Conservation (phyloP, 2,797 vertebrate species). For the Argya squamiceps region DNA sequence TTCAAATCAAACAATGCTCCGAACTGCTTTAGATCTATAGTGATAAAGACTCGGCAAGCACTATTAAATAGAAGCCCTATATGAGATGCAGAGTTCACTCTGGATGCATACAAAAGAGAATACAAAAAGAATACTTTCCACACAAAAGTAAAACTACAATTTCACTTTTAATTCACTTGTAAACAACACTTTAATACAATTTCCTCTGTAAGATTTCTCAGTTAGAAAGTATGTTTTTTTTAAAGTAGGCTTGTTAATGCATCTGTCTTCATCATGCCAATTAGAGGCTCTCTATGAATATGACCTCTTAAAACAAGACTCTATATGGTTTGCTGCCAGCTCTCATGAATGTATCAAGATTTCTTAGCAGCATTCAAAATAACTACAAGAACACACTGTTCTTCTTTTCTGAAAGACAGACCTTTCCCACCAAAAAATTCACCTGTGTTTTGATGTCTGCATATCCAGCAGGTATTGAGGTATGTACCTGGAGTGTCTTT, state of each 20-base stretch:
- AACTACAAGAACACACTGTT: slow-evolving; percentile 56
- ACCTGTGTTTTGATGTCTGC: not conserved
- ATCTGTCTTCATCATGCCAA: slow-evolving; percentile 68
- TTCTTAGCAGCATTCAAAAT: slow-evolving; percentile 62
- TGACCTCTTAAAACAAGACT: slow-evolving; percentile 66
- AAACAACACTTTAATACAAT: slow-evolving; percentile 85
- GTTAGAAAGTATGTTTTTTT: slow-evolving; percentile 73
- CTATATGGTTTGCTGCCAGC: slow-evolving; percentile 63
- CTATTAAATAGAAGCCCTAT: slow-evolving; percentile 87
- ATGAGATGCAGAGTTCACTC: slow-evolving; percentile 88
- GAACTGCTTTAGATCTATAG: slow-evolving; percentile 87
- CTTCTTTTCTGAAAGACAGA: slow-evolving; percentile 53
- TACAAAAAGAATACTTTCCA: slow-evolving; percentile 84
- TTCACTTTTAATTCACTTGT: slow-evolving; percentile 85
- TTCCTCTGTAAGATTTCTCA: slow-evolving; percentile 77
- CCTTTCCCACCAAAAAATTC: not conserved
- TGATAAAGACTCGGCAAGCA: slow-evolving; percentile 91
- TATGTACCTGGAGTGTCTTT: slow-evolving; percentile 50
- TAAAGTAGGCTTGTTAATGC: slow-evolving; percentile 70
- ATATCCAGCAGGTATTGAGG: slow-evolving; percentile 32
- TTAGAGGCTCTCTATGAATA: slow-evolving; percentile 70
- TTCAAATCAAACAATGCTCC: slow-evolving; percentile 94
- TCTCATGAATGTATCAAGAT: slow-evolving; percentile 59
- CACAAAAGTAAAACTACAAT: slow-evolving; percentile 86
- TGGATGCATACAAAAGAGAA: slow-evolving; percentile 85